Conservation (phyloP, 2,113 vertebrate species). For the Choloepus hoffmanni region DNA sequence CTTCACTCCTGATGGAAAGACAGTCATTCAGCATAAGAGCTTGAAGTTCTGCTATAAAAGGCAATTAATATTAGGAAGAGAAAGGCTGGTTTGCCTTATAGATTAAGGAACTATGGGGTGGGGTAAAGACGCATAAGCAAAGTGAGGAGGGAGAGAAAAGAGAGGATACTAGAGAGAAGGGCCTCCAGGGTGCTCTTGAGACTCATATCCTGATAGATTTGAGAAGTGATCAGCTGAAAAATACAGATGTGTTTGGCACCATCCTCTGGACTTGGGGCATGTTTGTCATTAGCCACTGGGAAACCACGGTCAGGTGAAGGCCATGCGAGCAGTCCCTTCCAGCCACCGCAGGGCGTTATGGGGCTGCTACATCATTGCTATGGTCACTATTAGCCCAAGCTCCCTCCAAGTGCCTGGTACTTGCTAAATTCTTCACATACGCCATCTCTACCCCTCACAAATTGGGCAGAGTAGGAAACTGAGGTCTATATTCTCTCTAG, state of each 20-base stretch:
- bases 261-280: neutral
- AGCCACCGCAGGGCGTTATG: neutral
- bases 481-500: neutral
- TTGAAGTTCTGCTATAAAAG: neutral
- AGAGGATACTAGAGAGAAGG: neutral
- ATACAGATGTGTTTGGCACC: neutral
- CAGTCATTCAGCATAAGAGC: neutral
- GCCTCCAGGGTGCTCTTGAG: neutral
- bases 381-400: neutral
- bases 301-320: neutral
- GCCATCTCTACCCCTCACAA: neutral
- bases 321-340: neutral
- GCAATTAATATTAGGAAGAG: neutral
- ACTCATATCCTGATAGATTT: neutral
- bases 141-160: neutral
- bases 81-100: neutral
- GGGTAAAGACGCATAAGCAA: neutral
- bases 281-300: neutral
- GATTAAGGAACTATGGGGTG: neutral
- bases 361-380: neutral
- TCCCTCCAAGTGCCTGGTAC: neutral
- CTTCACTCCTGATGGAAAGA: neutral
- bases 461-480: neutral
- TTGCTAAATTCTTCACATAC: neutral
- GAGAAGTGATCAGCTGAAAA: neutral